Evolutionary conservation across 2,797 vertebrate genomes (phyloP).

Genomic region (Enoplosus armatus): DNA sequence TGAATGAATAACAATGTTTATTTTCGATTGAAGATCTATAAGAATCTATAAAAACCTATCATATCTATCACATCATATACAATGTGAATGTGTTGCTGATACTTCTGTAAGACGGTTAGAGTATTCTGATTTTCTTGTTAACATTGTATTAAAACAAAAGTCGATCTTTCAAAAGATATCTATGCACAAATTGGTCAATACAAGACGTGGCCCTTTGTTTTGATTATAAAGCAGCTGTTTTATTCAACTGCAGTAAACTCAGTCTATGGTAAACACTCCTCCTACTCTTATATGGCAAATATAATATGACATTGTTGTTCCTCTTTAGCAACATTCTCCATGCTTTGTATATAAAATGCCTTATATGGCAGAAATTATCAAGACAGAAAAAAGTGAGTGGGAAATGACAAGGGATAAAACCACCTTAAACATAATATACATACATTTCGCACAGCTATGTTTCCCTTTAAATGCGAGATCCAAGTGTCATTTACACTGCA

Average conservation of each 20-base stretch:
- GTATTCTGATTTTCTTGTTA: too few species aligned
- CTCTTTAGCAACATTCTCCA: neutral
- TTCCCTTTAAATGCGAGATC: conserved; percentile 36
- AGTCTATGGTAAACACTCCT: neutral
- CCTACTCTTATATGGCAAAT: neutral
- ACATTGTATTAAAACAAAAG: too few species aligned
- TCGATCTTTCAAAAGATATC: too few species aligned
- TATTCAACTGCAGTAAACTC: neutral
- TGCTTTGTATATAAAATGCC: neutral
- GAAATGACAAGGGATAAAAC: neutral
- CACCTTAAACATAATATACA: conserved; percentile 1
- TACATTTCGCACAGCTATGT: conserved; percentile 20
- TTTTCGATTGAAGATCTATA: neutral
- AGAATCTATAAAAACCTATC: neutral
- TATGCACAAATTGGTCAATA: neutral
- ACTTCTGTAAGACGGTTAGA: neutral
- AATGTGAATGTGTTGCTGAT: neutral
- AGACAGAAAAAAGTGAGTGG: conserved; percentile 5
- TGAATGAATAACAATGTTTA: neutral
- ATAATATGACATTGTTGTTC: neutral
- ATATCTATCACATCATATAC: neutral
- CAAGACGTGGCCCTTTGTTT: neutral
- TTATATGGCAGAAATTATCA: neutral
- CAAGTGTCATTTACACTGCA: conserved; percentile 61
- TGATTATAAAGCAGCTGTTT: neutral